Conservation (phyloP, 2,888 invertebrate genomes). For the Leptarthrus brevirostris region DNA sequence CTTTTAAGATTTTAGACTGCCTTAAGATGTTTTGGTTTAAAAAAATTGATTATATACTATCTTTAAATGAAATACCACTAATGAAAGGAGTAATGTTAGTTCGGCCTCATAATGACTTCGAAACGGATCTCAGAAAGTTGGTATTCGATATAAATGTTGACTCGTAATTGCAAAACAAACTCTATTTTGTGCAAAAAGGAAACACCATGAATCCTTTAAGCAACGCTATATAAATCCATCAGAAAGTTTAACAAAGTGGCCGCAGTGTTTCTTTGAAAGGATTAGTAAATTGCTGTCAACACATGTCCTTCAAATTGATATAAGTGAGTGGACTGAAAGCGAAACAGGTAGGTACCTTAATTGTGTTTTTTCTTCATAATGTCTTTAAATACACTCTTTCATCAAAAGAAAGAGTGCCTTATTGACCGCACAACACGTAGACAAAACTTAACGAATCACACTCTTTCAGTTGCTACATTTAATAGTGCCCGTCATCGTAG, state of each 20-base stretch:
- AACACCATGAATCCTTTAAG: no score
- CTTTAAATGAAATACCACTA: slow-evolving; percentile 73
- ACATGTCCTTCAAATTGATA: slow-evolving; percentile 75
- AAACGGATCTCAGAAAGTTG: slow-evolving; percentile 22
- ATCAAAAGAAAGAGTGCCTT: no score
- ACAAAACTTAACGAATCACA: no score
- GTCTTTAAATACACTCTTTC: background rate
- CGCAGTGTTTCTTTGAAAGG: slow-evolving; percentile 71
- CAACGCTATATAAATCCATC: no score
- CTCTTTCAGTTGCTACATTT: no score
- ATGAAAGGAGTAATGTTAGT: slow-evolving; percentile 73
- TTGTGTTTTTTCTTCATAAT: background rate
- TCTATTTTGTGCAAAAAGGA: background rate
- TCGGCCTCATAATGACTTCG: slow-evolving; percentile 38
- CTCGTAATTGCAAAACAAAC: no score
- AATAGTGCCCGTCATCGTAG: slow-evolving; percentile 70
- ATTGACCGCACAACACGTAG: no score
- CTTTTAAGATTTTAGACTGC: slow-evolving; percentile 55
- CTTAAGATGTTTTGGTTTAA: slow-evolving; percentile 60
- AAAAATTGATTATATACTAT: slow-evolving; percentile 72
- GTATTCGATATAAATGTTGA: background rate
- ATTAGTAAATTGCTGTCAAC: slow-evolving; percentile 72
- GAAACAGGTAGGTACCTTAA: no score
- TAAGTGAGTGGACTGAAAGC: slow-evolving; percentile 61
- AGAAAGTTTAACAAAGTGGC: slow-evolving; percentile 66